A percentile compares a stretch with the other conserved stretches of the same genome.
These are phyloP conservation scores for Phalacrocorax aristotelis DNA, from an alignment of 2,113 vertebrate species.

Conservation along the genomic window DNA sequence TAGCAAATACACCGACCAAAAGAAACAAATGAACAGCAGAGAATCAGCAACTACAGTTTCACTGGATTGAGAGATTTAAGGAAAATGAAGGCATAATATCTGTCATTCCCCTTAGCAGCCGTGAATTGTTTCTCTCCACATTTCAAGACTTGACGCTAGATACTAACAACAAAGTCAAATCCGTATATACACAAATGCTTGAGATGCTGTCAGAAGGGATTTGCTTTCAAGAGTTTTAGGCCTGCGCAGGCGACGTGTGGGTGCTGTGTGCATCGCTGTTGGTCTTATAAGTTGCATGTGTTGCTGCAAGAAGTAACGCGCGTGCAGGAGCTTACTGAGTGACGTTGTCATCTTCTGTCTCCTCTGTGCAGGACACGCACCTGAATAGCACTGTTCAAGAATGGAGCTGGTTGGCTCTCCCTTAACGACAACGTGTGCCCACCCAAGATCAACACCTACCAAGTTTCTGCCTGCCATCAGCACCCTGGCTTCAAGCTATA, in stretches of 20 bases:
- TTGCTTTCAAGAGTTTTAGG: neutral
- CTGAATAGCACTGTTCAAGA: neutral
- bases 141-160: neutral
- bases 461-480: slow-evolving; percentile 87
- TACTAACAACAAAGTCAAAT: neutral
- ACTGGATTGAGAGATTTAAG: neutral
- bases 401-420: slow-evolving; percentile 87
- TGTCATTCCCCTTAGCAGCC: neutral
- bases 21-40: neutral
- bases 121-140: neutral
- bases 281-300: neutral
- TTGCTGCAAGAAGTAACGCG: neutral
- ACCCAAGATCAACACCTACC: slow-evolving; percentile 74
- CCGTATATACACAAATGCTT: neutral
- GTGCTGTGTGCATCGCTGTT: neutral
- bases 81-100: neutral
- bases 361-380: slow-evolving; percentile 19
- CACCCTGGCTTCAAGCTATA: slow-evolving; percentile 83
- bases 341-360: neutral
- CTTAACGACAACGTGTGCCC: slow-evolving; percentile 74
- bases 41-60: neutral
- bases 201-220: neutral
- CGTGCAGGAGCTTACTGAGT: neutral
- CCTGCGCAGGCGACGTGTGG: neutral
- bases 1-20: neutral